Evolutionary conservation across 53 echinoderm and acorn worm species (phyloP), one percentile per base, ranked within the genome.

Genomic region (Temnopleurus reevesii): DNA sequence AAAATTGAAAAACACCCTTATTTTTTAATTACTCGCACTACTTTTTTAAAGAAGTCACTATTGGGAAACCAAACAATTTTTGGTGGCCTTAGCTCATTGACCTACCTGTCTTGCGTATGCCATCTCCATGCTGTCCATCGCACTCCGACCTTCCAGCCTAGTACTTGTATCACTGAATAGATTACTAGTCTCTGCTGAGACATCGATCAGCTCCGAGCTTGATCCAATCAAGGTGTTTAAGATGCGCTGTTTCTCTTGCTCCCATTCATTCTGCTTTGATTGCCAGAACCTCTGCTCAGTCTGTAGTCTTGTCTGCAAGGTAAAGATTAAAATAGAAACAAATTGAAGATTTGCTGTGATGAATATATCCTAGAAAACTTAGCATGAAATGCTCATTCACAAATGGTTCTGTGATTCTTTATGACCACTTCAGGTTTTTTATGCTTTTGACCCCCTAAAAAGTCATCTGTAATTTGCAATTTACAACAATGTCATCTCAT

Each of bases 271-370:
- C 61, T 95, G 99, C 89, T 96, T 91, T 19, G 90, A 90, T 64
- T 99, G 96, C 96, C 99, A 96, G 90, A 95, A 95, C 3, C 94
- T 89, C 91, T 94, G 94, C 81, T 96, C 99, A 0, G 96, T 93
- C 89, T 96, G 96, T n/a, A 93, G 91, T 53, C 94, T 91, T 21
- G 99, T 93, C 99, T 99, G 49, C 24, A 27, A 23, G 15, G 17
- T 17, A 26, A 7, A 59, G 59, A 2, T 8, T 13, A 59, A n/a
- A 9, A 49, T 49, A 12, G 9, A 9, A 49, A 12, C 15, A 49
- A 49, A n/a, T n/a, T n/a, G n/a, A n/a, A n/a, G n/a, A n/a, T n/a
- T n/a, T n/a, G n/a, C n/a, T n/a, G n/a, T n/a, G n/a, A n/a, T n/a
- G n/a, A n/a, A n/a, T n/a, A n/a, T n/a, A n/a, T n/a, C n/a, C n/a